Evolutionary conservation across 2,797 vertebrate species (phyloP).

Genomic region (Zonotrichia albicollis): DNA sequence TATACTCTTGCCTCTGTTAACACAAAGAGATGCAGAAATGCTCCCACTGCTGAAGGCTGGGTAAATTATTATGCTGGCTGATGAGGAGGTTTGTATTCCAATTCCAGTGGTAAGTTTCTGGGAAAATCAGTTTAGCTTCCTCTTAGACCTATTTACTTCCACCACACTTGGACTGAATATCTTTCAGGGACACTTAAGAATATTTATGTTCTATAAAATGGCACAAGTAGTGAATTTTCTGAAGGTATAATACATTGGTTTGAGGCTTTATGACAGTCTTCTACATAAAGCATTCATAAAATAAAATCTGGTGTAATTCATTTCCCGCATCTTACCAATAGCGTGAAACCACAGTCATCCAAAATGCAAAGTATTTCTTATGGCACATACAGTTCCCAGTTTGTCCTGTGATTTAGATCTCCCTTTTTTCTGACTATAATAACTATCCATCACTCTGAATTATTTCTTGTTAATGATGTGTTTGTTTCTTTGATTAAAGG

Average conservation of each 20-base stretch:
- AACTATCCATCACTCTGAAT: not conserved
- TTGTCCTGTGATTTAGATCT: not conserved
- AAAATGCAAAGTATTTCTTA: not conserved
- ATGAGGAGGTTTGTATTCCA: not conserved
- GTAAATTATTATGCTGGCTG: not conserved
- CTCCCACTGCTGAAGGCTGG: not conserved
- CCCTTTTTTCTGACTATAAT: not conserved
- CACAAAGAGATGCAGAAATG: not conserved
- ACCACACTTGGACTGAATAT: not conserved
- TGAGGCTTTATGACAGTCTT: not conserved
- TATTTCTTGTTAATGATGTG: constrained; percentile 27
- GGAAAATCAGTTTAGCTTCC: not conserved
- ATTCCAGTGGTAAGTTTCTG: not conserved
- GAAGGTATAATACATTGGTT: not conserved
- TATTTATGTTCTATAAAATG: constrained; percentile 7
- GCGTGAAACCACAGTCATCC: not conserved
- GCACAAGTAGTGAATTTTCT: not conserved
- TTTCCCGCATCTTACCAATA: not conserved
- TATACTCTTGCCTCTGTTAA: not conserved
- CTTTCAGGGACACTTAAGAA: not conserved
- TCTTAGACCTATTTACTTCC: not conserved
- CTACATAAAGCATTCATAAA: not conserved
- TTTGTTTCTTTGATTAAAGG: constrained; percentile 39
- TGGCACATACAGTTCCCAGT: not conserved
- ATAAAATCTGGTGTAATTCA: not conserved